Evolutionary conservation across 2,888 invertebrate species (phyloP), one percentile per base, ranked within the genome.

Genomic region (Ochropleura leucogaster): DNA sequence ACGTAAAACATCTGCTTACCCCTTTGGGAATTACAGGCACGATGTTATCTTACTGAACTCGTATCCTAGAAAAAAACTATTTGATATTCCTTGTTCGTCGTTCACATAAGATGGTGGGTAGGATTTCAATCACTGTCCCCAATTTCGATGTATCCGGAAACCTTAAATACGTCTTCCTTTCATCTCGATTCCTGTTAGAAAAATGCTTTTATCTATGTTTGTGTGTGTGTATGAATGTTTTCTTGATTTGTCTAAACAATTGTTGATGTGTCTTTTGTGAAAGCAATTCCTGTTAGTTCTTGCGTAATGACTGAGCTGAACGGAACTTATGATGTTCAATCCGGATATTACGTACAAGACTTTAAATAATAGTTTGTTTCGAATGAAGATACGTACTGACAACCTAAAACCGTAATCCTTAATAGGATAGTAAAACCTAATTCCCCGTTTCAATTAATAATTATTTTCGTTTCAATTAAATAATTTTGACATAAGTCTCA

Each of bases 161-260:
- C 59, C 46, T 10, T 49, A 82, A 78, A 82, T 59, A 30, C 57
- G n/a, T 59, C 14, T 78, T 53, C 49, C 80, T 82, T 82, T 82
- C 63, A 83, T 83, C 84, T 60, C 49, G 16, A 10, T 64, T 68
- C 68, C 76, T 9, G 66, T 67, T 44, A 72, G 69, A 72, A 65
- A 83, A 82, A 79, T 75, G 72, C 80, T 82, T 83, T 83, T 69
- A 75, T 55, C 40, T 0, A 12, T 44, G n/a, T 62, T 5, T 30
- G 63, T 68, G 0, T 67, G 59, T 64, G 18, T 68, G 62, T 53
- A 9, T 20, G 51, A 14, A 44, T 20, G 40, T 72, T 80, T 83
- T 67, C 68, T 53, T 40, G 60, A 42, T 65, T 49, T 55, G 59
- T 68, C 74, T 71, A 74, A 83, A 79, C 79, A 59, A 57, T 51